Evolutionary conservation across 2,888 invertebrate genomes (phyloP).

Genomic region (Oscheius myriophilus): DNA sequence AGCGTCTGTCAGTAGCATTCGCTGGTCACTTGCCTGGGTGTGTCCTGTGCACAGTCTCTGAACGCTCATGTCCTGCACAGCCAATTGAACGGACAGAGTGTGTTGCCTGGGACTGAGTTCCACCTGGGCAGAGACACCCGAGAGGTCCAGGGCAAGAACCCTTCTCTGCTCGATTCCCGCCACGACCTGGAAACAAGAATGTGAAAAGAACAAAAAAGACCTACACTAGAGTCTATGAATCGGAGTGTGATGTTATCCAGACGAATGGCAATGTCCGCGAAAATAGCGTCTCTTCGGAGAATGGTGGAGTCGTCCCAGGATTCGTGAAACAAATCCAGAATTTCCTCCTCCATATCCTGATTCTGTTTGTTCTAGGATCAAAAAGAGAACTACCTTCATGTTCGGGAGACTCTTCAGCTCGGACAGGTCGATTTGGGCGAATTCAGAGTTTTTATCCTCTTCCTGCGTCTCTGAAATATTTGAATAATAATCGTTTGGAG

Average conservation of each 20-base stretch:
- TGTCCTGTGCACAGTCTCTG: conserved; percentile 57
- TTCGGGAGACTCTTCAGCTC: conserved; percentile 19
- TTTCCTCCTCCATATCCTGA: conserved; percentile 63
- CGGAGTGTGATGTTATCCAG: conserved; percentile 64
- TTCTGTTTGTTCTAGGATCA: not conserved
- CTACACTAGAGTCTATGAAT: conserved; percentile 60
- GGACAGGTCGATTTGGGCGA: conserved; percentile 16
- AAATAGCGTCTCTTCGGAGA: conserved; percentile 62
- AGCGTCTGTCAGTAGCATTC: not conserved
- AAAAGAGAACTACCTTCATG: conserved; percentile 2
- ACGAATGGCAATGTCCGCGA: conserved; percentile 64
- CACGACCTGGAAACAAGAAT: conserved; percentile 14
- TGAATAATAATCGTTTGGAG: not conserved
- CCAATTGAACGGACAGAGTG: conserved; percentile 55
- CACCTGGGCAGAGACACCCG: conserved; percentile 57
- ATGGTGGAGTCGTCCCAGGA: conserved; percentile 70
- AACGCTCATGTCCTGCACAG: conserved; percentile 64
- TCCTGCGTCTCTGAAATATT: conserved; percentile 9
- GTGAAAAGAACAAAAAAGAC: not conserved
- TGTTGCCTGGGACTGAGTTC: conserved; percentile 67
- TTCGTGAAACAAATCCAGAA: conserved; percentile 67
- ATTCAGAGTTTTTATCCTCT: conserved; percentile 11
- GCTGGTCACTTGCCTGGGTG: conserved; percentile 25
- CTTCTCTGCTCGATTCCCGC: conserved; percentile 49
- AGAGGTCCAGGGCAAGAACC: conserved; percentile 62